Conservation (phyloP, 2,113 vertebrate genomes). For the Orycteropus afer region DNA sequence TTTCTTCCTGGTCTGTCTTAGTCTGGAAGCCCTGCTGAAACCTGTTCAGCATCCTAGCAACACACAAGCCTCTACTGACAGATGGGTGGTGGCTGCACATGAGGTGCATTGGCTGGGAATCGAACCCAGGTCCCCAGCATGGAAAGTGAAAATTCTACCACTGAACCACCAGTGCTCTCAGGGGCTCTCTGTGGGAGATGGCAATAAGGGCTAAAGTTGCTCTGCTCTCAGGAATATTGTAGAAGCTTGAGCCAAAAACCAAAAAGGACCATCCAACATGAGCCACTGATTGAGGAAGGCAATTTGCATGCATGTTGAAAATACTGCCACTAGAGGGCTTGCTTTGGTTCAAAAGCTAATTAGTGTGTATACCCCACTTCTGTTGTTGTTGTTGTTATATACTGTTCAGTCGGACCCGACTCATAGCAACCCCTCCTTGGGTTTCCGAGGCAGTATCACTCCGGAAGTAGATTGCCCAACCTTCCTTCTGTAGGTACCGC, state of each 20-base stretch:
- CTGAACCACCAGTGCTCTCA: background rate
- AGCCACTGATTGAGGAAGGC: background rate
- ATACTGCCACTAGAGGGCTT: background rate
- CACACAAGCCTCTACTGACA: background rate
- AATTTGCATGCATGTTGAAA: background rate
- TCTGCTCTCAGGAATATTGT: background rate
- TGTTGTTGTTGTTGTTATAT: too few relatives aligned
- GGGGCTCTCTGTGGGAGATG: background rate
- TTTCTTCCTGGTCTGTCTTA: background rate
- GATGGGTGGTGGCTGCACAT: background rate
- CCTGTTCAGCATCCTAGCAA: background rate
- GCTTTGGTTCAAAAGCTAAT: background rate
- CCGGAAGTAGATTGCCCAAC: too few relatives aligned
- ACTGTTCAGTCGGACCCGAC: too few relatives aligned
- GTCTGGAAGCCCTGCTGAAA: background rate
- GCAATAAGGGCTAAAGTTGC: background rate
- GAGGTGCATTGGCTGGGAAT: background rate
- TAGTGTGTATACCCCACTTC: background rate
- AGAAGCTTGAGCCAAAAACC: background rate
- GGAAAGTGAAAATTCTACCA: background rate
- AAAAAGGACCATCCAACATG: too few relatives aligned
- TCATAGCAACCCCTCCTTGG: too few relatives aligned
- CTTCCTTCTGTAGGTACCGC: background rate
- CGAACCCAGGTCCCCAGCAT: background rate
- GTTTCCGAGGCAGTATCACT: too few relatives aligned